Base-by-base conservation (phyloP, 30 jellyfish, hydroid and myxozoan genomes). In the Aurelia sp. region DNA sequence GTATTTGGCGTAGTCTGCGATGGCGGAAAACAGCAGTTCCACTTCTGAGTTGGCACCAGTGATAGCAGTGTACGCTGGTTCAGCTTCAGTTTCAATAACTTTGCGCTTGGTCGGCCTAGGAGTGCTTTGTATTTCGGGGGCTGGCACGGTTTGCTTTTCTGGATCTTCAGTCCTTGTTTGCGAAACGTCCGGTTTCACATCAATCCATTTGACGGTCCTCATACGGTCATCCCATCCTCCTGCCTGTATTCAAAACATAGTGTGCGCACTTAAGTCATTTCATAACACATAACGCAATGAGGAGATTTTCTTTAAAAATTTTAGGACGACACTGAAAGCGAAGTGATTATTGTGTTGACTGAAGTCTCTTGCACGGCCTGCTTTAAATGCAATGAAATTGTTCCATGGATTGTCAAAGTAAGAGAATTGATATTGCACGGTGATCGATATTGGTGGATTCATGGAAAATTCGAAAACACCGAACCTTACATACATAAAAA, bases 211-310 rank as follows among this genome's bases (percentile, higher is more conserved):
- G 21, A 92, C 93, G 41, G 90, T 86, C 31, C 73, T 88, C 90
- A 87, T 86, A 11, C 95, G 84, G 59, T 92, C 92, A 51, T 92
- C 97, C 98, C 98, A 92, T 21, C 80, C 91, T 10, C 91, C 88
- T 53, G 86, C 95, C 97, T 81, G 21, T 20, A 1, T 55, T 35
- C 44, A 62, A 44, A 8, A 44, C 13, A 44, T 44, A 41, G 6
- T 44, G 0, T 44, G 6, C 8, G 55, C 16, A 44, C 10, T 44
- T 44, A 7, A 44, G 15, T 44, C 3, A 44, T 44, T 44, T 44
- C 55, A 44, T 44, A 44, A 0, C 12, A 41, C 52, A 41, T 41
- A 41, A 41, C 6, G 52, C 11, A 41, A 4, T 7, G 52, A 41
- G 52, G 52, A 41, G 52, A 3, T 7, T 41, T 6, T 41, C 8